Conservation (phyloP, 2,113 vertebrate genomes). For the Glaucidium brasilianum region DNA sequence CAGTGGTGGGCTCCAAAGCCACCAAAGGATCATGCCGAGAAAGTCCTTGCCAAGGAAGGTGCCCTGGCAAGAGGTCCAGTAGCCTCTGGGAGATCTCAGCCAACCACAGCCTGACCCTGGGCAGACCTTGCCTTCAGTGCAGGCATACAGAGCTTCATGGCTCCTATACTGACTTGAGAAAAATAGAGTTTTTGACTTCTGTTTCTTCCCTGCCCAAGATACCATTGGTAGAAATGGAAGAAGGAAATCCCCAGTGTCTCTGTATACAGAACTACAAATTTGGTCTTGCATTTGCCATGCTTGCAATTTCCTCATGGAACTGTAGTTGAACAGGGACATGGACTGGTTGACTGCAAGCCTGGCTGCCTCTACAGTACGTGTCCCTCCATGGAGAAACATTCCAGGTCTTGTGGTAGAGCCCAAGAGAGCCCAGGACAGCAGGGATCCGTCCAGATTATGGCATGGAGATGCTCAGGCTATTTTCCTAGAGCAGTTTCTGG, state of each 20-base stretch:
- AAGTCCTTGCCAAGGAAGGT: not conserved
- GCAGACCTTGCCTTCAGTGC: not conserved
- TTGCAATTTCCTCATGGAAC: not conserved
- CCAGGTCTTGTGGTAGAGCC: not conserved
- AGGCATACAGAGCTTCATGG: not conserved
- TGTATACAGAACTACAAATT: not conserved
- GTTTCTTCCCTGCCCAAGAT: not conserved
- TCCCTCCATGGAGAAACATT: rapidly evolving
- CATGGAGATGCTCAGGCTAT: not conserved
- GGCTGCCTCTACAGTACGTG: not conserved
- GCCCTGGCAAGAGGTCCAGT: not conserved
- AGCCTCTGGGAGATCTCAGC: not conserved
- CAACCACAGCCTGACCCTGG: not conserved
- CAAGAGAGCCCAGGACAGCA: not conserved
- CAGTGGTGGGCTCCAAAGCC: not conserved
- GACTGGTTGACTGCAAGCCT: not conserved
- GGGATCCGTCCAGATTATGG: not conserved
- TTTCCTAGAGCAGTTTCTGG: not conserved
- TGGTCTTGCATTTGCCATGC: not conserved
- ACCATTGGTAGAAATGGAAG: not conserved
- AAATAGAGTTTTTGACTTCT: not conserved
- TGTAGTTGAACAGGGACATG: not conserved
- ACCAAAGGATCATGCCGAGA: not conserved
- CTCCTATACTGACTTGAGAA: not conserved
- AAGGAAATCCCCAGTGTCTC: not conserved